phyloP scores from a whole-genome alignment of 1,140 invertebrate genomes.

The Spodoptera litura region DNA sequence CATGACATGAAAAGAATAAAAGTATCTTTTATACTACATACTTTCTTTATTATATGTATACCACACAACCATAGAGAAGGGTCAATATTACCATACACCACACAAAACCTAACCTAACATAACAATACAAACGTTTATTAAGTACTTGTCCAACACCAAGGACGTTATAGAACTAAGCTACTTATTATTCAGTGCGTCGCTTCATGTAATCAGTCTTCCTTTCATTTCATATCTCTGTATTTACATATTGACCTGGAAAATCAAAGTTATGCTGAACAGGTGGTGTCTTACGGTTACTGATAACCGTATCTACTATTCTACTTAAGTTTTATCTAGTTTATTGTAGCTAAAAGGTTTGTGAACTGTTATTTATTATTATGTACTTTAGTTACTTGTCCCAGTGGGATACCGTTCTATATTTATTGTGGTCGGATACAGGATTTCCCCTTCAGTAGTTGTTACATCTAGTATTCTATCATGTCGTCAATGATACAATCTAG shows the following conservation, averaged over 20 bases:
- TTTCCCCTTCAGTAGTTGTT: too few species aligned
- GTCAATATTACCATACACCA: not conserved
- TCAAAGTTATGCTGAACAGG: slow-evolving; percentile 3
- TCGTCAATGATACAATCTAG: too few species aligned
- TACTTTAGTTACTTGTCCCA: too few species aligned
- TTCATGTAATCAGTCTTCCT: slow-evolving; percentile 7
- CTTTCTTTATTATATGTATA: not conserved
- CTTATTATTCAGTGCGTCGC: slow-evolving; percentile 25
- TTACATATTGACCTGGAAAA: slow-evolving; percentile 18
- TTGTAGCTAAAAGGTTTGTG: too few species aligned
- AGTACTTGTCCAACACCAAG: slow-evolving; percentile 17
- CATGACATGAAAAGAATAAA: too few species aligned
- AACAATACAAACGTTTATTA: not conserved
- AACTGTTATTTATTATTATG: too few species aligned
- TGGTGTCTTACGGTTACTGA: not conserved
- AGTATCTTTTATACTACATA: too few species aligned
- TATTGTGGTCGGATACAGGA: too few species aligned
- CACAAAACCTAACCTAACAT: not conserved
- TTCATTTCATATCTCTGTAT: slow-evolving; percentile 21
- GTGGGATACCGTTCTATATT: too few species aligned
- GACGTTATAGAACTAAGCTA: slow-evolving; percentile 8
- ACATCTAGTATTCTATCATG: too few species aligned
- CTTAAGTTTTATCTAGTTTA: too few species aligned
- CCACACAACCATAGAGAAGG: not conserved
- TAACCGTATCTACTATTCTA: too few species aligned